Evolutionary conservation across 2,888 invertebrate genomes (phyloP), one percentile per base, ranked within the genome.

Genomic region (Priocnemis perturbator): DNA sequence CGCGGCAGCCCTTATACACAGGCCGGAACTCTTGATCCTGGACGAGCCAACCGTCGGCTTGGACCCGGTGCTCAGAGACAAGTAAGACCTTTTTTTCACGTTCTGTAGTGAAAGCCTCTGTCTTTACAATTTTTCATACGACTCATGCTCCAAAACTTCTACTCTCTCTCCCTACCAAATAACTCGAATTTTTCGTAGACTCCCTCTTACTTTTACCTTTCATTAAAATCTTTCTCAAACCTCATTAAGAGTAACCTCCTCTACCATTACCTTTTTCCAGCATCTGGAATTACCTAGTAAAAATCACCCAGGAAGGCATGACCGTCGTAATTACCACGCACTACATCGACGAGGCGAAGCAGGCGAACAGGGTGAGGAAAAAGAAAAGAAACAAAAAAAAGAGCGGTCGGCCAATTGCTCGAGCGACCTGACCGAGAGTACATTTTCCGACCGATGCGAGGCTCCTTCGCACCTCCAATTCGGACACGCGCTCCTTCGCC

Each of bases 21-120:
- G 94, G 78, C 97, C 98, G 0, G 95, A 97, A 87, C 89, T 98
- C 37, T 90, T 98, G 30, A 97, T 98, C 70, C 89, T 98, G 81
- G 98, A 98, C 85, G 98, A 98, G 86, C 97, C 97, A 0, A 98
- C 97, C 0, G 97, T 97, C n/a, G 98, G 97, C 0, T 91, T 98
- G 68, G 98, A 98, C 90, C 97, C 97, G 0, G 92, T 97, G 74
- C 90, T 98, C 63, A 91, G 96, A 87, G 95, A 95, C 88, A 93
- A 93, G 96, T 94, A 87, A 90, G 90, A 84, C 3, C 19, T 14
- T 37, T 5, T 50, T 50, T 50, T 7, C n/a, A n/a, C n/a, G n/a
- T 50, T 15, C 15, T 50, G 1, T 50, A 11, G 2, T 47, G 15
- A 47, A 47, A 50, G n/a, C n/a, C n/a, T n/a, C n/a, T n/a, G n/a